A percentile compares a stretch with the other conserved stretches of the same genome.
Conservation (phyloP, 2,888 invertebrate genomes). For the Conus canariensis region DNA sequence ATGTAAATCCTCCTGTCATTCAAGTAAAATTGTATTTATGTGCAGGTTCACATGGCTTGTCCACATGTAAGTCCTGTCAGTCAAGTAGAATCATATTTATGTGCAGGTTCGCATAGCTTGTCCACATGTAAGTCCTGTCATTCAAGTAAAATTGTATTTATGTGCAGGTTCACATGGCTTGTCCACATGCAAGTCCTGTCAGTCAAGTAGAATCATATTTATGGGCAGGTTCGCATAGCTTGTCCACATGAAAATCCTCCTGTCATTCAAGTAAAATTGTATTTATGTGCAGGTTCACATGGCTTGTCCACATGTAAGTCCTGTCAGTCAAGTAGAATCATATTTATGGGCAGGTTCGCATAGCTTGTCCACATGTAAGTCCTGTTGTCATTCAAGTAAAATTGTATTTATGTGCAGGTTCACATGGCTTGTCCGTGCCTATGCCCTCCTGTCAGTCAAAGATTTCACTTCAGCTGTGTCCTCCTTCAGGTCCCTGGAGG, state of each 20-base stretch:
- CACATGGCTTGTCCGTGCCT: conserved; percentile 80
- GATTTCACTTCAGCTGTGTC: conserved; percentile 86
- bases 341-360: not conserved
- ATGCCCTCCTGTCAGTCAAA: conserved; percentile 83
- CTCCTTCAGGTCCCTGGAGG: conserved; percentile 84
- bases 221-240: no score
- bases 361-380: no score
- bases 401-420: conserved; percentile 72
- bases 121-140: no score
- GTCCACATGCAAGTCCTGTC: conserved; percentile 82
- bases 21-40: no score
- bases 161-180: conserved; percentile 79
- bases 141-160: not conserved
- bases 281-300: no score
- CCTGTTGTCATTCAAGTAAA: not conserved
- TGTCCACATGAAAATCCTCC: no score
- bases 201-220: conserved; percentile 76
- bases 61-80: no score
- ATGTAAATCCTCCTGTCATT: no score
- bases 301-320: no score
- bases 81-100: not conserved
- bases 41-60: no score
- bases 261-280: no score
- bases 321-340: not conserved
- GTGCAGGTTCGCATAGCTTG: no score